Percentiles rank a stretch among this genome's conserved stretches.
Conservation (phyloP, 2,797 vertebrate species). For the Allobates femoralis region DNA sequence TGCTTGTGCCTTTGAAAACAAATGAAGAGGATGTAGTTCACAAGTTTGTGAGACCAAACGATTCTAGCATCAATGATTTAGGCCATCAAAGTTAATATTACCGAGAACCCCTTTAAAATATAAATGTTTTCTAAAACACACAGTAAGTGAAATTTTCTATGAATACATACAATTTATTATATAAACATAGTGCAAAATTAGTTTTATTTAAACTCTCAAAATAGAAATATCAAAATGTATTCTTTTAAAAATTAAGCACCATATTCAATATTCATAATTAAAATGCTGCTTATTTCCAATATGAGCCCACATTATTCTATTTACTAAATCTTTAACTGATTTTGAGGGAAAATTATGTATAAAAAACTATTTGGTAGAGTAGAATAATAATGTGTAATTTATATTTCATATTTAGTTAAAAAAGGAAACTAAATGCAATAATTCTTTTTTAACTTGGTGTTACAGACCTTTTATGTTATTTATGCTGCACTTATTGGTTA, state of each 20-base stretch:
- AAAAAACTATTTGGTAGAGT: background rate
- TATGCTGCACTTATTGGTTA: background rate
- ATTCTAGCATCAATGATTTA: no score
- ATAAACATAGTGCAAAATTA: conserved; percentile 92
- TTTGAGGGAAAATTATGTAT: background rate
- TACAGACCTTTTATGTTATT: background rate
- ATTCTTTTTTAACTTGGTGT: background rate
- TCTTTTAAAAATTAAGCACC: conserved; percentile 65
- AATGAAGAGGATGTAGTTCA: no score
- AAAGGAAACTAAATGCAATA: background rate
- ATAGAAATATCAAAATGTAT: conserved; percentile 67
- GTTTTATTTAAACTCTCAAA: conserved; percentile 89
- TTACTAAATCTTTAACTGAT: background rate
- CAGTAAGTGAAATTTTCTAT: conserved; percentile 65
- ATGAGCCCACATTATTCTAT: background rate
- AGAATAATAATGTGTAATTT: background rate
- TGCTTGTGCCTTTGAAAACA: no score
- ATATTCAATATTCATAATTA: conserved; percentile 41
- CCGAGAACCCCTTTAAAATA: conserved; percentile 69
- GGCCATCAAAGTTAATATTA: background rate
- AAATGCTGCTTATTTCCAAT: background rate
- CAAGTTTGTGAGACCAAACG: no score
- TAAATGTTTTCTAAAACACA: conserved; percentile 73
- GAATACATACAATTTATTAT: conserved; percentile 77
- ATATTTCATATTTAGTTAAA: background rate